Conservation (phyloP, 1,140 invertebrate genomes). For the Macrobrachium rosenbergii region DNA sequence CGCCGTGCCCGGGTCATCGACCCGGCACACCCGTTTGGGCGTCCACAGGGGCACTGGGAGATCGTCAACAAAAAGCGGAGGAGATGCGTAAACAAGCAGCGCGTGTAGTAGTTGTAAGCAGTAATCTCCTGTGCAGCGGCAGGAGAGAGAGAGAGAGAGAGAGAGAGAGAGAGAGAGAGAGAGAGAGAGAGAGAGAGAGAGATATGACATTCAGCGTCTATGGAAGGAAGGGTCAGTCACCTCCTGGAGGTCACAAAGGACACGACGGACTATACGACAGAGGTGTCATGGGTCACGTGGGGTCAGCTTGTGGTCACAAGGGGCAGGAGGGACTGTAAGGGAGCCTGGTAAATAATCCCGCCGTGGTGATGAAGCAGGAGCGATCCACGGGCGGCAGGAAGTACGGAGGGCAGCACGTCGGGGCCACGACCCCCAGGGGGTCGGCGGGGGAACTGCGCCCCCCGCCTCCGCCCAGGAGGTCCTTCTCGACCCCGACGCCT, state of each 20-base stretch:
- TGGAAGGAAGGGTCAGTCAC: too few relatives aligned
- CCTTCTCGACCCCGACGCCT: conserved; percentile 58
- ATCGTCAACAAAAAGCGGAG: too few relatives aligned
- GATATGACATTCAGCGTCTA: not conserved
- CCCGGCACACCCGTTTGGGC: too few relatives aligned
- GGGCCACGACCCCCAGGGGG: conserved; percentile 32
- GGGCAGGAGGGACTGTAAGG: conserved; percentile 61
- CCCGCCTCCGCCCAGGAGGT: conserved; percentile 61
- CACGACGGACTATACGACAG: conserved; percentile 23
- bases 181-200: too few relatives aligned
- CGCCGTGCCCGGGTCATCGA: too few relatives aligned
- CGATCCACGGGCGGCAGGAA: conserved; percentile 62
- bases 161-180: too few relatives aligned
- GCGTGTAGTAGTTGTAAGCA: too few relatives aligned
- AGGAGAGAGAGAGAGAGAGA: too few relatives aligned
- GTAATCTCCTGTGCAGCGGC: not conserved
- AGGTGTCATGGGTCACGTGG: conserved; percentile 37
- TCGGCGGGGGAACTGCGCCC: conserved; percentile 58
- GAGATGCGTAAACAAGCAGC: too few relatives aligned
- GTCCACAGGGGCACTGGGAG: too few relatives aligned
- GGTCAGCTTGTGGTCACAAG: conserved; percentile 62
- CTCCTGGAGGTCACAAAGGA: conserved; percentile 35
- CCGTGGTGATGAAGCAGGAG: conserved; percentile 65
- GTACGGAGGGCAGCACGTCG: conserved; percentile 62
- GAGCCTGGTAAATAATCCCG: conserved; percentile 64